Percentiles rank a stretch among this genome's conserved stretches.
Evolutionary conservation across 2,888 invertebrate genomes (phyloP).

Genomic region (Drosophila limbata): DNA sequence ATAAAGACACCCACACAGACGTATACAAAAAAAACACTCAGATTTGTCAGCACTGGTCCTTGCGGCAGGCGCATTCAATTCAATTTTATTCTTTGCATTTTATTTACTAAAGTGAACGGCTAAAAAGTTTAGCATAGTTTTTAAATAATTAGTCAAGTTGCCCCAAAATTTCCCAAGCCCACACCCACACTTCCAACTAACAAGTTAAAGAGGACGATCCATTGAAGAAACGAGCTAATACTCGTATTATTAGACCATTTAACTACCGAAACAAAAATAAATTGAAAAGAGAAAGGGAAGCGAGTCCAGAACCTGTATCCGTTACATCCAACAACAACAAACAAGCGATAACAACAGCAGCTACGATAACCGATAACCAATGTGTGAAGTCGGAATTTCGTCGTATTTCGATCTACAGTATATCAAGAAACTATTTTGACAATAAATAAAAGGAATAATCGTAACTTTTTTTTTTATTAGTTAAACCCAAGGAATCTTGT

Average conservation of each 20-base stretch:
- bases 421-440: background rate
- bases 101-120: conserved; percentile 72
- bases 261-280: background rate
- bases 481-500: background rate
- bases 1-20: conserved; percentile 14
- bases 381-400: conserved; percentile 34
- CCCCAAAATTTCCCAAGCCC: conserved; percentile 19
- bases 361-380: conserved; percentile 17
- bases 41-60: conserved; percentile 40
- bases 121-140: conserved; percentile 61
- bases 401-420: conserved; percentile 10
- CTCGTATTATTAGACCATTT: background rate
- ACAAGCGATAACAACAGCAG: conserved; percentile 13
- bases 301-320: conserved; percentile 14
- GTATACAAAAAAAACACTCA: conserved; percentile 25
- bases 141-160: conserved; percentile 67
- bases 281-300: background rate
- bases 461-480: background rate
- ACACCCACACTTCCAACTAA: background rate
- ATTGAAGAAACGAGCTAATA: conserved; percentile 2
- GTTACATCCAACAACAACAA: conserved; percentile 15
- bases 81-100: conserved; percentile 73
- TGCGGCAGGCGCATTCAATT: conserved; percentile 44
- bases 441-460: background rate
- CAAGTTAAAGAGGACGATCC: conserved; percentile 5